Evolutionary conservation across 2,888 invertebrate species (phyloP), one percentile per base, ranked within the genome.

Genomic region (Clitarchus hookeri): DNA sequence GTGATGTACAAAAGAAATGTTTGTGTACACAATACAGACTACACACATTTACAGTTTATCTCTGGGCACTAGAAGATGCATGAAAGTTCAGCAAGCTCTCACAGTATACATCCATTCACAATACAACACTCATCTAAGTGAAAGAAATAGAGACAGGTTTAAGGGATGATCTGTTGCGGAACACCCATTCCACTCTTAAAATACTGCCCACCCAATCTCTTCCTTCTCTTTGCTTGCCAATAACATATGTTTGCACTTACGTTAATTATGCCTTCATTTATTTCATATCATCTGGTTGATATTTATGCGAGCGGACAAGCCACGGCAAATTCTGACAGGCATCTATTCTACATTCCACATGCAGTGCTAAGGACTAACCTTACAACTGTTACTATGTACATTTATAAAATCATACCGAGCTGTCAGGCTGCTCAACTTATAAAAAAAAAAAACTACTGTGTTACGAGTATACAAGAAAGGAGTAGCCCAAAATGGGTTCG

Each of bases 21-120:
- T 86, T 85, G 87, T 88, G 88, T 87, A 87, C 53, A 80, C 85
- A 84, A 82, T 86, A 88, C 86, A 87, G 85, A 87, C 84, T 83
- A 83, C 84, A 65, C 83, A 87, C 85, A 86, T 84, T 84, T 85
- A 87, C 65, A 83, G 86, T 87, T 83, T 84, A 87, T 86, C 85
- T 86, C n/a, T 87, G 86, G 85, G 84, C 86, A 86, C 87, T 88
- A 87, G 87, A 65, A 88, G 88, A 88, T 88, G 88, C 88, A 88
- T 85, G 87, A 87, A 87, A 87, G 85, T 86, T 85, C 85, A 85
- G 87, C 88, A 88, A 88, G 88, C 88, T 88, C 88, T 88, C 88
- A 88, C 87, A 88, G 86, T 85, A 87, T 86, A 88, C 88, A 88
- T 88, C 88, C 88, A 88, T 88, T 88, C 88, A 88, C 88, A 88